phyloP scores from a whole-genome alignment of 2,888 invertebrate species.

The Anodontia alba region DNA sequence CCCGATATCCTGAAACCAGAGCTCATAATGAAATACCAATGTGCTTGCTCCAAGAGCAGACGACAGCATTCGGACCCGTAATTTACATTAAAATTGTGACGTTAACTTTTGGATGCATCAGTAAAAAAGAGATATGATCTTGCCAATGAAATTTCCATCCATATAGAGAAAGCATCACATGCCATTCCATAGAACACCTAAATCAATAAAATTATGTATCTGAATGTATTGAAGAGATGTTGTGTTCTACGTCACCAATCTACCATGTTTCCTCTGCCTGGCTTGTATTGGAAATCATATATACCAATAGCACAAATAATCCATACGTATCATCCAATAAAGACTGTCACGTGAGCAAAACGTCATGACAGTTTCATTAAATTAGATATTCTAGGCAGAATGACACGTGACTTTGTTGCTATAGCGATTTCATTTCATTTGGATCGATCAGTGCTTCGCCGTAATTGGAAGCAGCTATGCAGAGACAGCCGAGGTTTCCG shows the following conservation, averaged over 20 bases:
- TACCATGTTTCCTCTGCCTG: conserved; percentile 30
- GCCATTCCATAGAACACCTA: not conserved
- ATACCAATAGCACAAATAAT: conserved; percentile 46
- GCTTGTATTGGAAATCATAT: conserved; percentile 15
- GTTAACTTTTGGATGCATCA: not conserved
- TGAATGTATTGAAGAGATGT: conserved; percentile 50
- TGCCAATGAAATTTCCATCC: conserved; percentile 7
- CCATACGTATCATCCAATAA: conserved; percentile 57
- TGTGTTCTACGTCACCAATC: conserved; percentile 47
- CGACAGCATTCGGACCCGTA: not conserved
- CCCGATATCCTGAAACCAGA: not conserved
- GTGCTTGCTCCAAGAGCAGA: not conserved
- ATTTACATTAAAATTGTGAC: not conserved
- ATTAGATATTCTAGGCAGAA: conserved; percentile 62
- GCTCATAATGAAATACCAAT: not conserved
- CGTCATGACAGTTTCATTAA: conserved; percentile 66
- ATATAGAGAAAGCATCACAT: conserved; percentile 6
- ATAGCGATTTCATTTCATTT: conserved; percentile 58
- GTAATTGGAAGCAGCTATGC: conserved; percentile 19
- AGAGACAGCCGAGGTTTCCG: conserved; percentile 50
- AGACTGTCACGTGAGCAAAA: conserved; percentile 53
- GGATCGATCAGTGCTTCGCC: conserved; percentile 55
- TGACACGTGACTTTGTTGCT: conserved; percentile 57
- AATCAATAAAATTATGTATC: conserved; percentile 62
- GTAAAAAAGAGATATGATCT: not conserved